Evolutionary conservation across 2,888 invertebrate genomes (phyloP), one percentile per base, ranked within the genome.

Genomic region (Blera fallax): DNA sequence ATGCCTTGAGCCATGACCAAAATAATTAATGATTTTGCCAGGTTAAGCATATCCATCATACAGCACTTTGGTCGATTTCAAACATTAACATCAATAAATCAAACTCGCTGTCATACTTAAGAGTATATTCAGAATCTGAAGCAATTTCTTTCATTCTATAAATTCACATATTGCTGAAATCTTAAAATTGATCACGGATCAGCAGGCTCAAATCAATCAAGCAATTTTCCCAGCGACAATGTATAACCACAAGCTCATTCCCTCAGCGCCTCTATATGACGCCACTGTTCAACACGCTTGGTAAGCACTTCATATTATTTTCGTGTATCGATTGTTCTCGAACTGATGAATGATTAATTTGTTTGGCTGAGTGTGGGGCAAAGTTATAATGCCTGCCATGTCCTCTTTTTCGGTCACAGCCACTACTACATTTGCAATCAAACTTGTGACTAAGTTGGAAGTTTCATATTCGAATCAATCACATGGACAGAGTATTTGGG

Each of bases 271-370:
- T 3, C 5, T 16, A 18, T 48, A 4, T 32, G 52, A 60, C 80
- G 37, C 64, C 69, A 80, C 74, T 73, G 73, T 79, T 11, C 24
- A 24, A 37, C 45, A 65, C 16, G 27, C 27, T 6, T 21, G 21
- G 21, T 67, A 69, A 67, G 32, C 79, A 79, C 32, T 84, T 58
- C 27, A 18, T 74, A 69, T 80, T 72, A 77, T 60, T 74, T 84
- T 64, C 24, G 32, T 70, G 5, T 84, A 80, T 84, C 84, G 84
- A 84, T 84, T 80, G 74, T 76, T 80, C 65, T 64, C 69, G 21
- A 80, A 72, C 80, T 76, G 69, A 84, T 84, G 74, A 80, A 84
- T 84, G 84, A 84, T 80, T 84, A 65, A 84, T 84, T 70, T 45
- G 52, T 34, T 27, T 40, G 64, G 11, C 48, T 43, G 48, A 11